Base-by-base conservation (phyloP, 2,113 vertebrate species). In the Oenanthe oenanthe region DNA sequence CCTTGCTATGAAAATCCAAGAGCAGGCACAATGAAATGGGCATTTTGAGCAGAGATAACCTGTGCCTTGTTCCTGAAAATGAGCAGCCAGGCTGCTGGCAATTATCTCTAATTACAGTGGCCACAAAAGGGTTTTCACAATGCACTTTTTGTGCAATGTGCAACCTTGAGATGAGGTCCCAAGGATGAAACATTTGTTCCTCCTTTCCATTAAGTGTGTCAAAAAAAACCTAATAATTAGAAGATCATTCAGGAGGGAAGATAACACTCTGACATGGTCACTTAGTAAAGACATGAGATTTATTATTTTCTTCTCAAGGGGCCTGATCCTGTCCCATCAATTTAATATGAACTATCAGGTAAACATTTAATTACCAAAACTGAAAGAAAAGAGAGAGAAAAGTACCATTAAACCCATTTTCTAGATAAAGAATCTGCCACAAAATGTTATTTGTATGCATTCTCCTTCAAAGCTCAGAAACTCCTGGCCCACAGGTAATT, bases 51-150 rank as follows among this genome's bases (percentile, higher is more conserved):
- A 51, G 85, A 85, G 85, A 70, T 85, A 94, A 92, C 85, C 89
- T 48, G 67, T 48, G 66, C 56, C 78, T 74, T 3, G 34, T 15
- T 76, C 43, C 63, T 95, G 93, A 89, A 92, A 95, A 89, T 31
- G 94, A 96, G 29, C 66, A 74, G 62, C 71, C 47, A 79, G 89
- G 19, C 87, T 73, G 62, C 66, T 88, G 71, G 51, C 74, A 95
- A 96, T 97, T 96, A 96, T 73, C 71, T 96, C 92, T 95, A 94
- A 96, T 97, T 96, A 89, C 74, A 73, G 54, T 10, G 60, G 48
- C 47, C 83, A 77, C 28, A 93, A 90, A 93, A 70, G 40, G 28
- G 21, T 79, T 92, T 92, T 83, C 63, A 45, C 40, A 89, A 92
- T 74, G 85, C 36, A n/a, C 60, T 95, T 89, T 89, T 47, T 40